These are phyloP conservation scores for Baryphthengus martii DNA, from an alignment of 2,113 vertebrate genomes.

Conservation along the genomic window DNA sequence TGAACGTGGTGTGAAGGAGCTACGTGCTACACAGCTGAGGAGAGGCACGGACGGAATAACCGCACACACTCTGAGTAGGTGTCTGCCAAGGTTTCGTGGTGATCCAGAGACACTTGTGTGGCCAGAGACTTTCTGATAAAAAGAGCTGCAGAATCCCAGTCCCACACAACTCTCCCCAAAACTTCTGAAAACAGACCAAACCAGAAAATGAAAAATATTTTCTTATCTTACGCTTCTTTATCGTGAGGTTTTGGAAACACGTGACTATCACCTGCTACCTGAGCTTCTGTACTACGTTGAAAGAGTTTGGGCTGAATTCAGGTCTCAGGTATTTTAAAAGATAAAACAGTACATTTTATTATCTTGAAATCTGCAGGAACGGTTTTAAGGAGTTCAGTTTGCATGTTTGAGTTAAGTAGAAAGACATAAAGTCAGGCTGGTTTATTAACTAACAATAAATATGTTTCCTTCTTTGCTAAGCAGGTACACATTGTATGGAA, in stretches of 20 bases:
- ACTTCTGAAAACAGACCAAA: neutral
- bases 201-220: neutral
- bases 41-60: neutral
- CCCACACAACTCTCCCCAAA: neutral
- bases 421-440: neutral
- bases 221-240: neutral
- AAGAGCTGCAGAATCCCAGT: neutral
- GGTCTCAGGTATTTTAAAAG: neutral
- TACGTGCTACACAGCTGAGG: neutral
- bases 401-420: neutral
- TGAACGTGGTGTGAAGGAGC: neutral
- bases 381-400: neutral
- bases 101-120: neutral
- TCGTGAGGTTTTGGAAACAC: neutral
- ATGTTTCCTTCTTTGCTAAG: neutral
- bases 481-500: neutral
- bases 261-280: neutral
- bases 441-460: neutral
- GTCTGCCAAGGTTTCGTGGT: neutral
- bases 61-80: neutral
- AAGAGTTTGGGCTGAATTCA: neutral
- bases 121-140: neutral
- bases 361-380: neutral
- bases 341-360: neutral
- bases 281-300: neutral